Percentiles rank a stretch among this genome's conserved stretches.
phyloP scores from a whole-genome alignment of 2,797 vertebrate species.

The Sebastes itinus region DNA sequence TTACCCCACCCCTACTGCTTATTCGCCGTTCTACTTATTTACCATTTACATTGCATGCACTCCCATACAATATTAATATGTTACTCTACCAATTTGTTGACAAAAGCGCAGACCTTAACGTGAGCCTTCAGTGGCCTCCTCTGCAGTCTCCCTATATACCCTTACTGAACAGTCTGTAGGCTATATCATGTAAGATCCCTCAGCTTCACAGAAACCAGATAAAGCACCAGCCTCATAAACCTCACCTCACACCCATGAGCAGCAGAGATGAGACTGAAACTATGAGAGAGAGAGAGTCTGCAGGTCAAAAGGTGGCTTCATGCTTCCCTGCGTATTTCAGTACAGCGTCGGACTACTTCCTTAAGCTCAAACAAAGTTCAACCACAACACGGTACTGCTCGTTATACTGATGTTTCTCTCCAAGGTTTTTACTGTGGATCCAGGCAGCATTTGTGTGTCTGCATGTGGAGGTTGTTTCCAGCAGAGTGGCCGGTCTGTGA shows the following conservation, averaged over 20 bases:
- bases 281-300: background rate
- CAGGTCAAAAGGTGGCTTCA: constrained; percentile 25
- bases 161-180: background rate
- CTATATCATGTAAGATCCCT: background rate
- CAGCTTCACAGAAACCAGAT: constrained; percentile 8
- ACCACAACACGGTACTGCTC: background rate
- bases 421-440: background rate
- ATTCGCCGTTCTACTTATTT: background rate
- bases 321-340: constrained; percentile 4
- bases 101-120: background rate
- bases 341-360: background rate
- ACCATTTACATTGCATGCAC: background rate
- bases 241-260: constrained; percentile 2
- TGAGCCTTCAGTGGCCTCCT: background rate
- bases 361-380: constrained; percentile 19
- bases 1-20: too few relatives aligned
- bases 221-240: background rate
- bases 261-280: constrained; percentile 5
- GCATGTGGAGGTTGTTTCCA: constrained; percentile 22
- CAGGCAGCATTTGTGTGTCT: constrained; percentile 9
- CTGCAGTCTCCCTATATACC: too few relatives aligned
- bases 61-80: background rate
- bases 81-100: background rate
- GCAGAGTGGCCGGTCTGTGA: constrained; percentile 20
- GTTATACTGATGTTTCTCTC: constrained; percentile 4